Evolutionary conservation across 2,888 invertebrate genomes (phyloP), one percentile per base, ranked within the genome.

Genomic region (Balanococcus diminutus): DNA sequence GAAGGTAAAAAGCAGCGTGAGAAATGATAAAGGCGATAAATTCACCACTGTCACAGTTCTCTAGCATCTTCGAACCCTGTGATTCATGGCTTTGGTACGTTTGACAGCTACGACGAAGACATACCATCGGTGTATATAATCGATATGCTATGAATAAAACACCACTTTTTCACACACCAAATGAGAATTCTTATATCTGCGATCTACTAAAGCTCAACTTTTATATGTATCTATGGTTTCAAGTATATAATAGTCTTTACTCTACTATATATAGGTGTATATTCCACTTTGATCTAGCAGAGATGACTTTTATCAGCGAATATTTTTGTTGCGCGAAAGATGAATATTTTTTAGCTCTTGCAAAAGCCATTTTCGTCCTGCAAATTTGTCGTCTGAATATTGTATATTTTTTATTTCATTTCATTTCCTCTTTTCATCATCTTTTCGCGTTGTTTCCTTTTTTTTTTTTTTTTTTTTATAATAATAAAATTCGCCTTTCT

Each of bases 51-150:
- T 82, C 56, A 51, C 46, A 51, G 32, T n/a, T n/a, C 9, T 31
- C 56, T 31, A 82, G 28, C 56, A 51, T n/a, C 42, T 32, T 82
- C 51, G 51, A 36, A 36, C n/a, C 36, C 36, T 19, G 82, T 51
- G 82, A 82, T 82, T 82, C 82, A 82, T 82, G 82, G 56, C 82
- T 42, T 82, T 56, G 82, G 82, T 82, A 82, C 82, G 51, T 82
- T 82, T 51, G 82, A 82, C 82, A 82, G 82, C 31, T 25, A 82
- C 31, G 31, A 82, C 46, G 82, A 51, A 42, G 46, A 28, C 39
- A 25, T 46, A 36, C 42, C 28, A 28, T 28, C 28, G 42, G 81
- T n/a, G 19, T 39, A 36, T 39, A 32, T 81, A 42, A 22, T 81
- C 46, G 42, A 42, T 46, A 81, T 28, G 39, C 81, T 19, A 81